phyloP scores from a whole-genome alignment of 2,113 vertebrate genomes.

The Sceloporus undulatus region DNA sequence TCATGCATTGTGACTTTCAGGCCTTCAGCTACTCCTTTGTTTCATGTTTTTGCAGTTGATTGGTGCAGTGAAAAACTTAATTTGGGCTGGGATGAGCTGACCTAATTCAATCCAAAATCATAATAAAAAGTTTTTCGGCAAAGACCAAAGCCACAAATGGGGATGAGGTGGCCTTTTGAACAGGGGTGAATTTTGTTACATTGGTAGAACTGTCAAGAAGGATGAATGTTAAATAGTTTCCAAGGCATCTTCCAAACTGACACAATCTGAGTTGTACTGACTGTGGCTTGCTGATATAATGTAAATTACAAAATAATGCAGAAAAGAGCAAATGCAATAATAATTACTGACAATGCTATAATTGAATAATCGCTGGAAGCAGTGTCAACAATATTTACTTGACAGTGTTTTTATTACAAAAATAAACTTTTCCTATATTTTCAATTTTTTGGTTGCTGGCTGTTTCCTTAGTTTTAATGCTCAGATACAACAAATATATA shows the following conservation, averaged over 20 bases:
- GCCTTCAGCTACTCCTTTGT: neutral
- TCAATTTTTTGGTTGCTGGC: neutral
- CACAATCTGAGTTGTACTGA: conserved; percentile 4
- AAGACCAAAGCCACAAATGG: neutral
- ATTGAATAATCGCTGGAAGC: neutral
- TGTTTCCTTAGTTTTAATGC: neutral
- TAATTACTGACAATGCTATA: conserved; percentile 18
- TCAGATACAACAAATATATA: too few species aligned
- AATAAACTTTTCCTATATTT: neutral
- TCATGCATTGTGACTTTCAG: neutral
- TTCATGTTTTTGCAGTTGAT: neutral
- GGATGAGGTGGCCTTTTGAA: neutral
- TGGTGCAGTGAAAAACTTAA: neutral
- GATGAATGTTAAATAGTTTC: conserved; percentile 22
- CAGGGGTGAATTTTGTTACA: conserved; percentile 1
- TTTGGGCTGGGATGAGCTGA: neutral
- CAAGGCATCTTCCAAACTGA: neutral
- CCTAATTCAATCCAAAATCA: neutral
- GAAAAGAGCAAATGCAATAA: conserved; percentile 11
- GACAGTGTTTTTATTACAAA: neutral
- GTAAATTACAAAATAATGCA: conserved; percentile 16
- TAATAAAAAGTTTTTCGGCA: neutral
- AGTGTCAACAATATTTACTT: neutral
- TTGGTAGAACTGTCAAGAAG: conserved; percentile 10
- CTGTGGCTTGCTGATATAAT: conserved; percentile 22